phyloP scores from a whole-genome alignment of 2,113 vertebrate species.

The Xenopus borealis region DNA sequence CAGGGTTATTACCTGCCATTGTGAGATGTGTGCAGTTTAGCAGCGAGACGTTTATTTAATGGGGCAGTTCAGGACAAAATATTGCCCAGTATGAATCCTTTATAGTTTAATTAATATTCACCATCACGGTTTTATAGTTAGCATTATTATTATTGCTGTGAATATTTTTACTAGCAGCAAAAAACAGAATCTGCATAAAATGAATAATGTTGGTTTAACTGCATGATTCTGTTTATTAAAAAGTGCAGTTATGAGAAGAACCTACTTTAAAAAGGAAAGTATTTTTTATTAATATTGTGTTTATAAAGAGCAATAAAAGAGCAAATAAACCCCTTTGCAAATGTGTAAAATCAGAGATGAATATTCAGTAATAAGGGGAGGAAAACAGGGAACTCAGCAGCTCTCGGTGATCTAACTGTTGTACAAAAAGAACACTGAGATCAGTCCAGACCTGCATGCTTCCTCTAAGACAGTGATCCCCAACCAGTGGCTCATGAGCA shows the following conservation, averaged over 20 bases:
- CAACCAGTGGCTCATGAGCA: too few relatives aligned
- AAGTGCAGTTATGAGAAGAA: constrained; percentile 5
- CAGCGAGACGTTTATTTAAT: constrained; percentile 5
- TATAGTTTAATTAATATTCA: constrained; percentile 19
- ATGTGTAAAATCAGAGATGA: constrained; percentile 51
- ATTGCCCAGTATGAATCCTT: constrained; percentile 2
- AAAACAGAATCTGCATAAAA: not conserved
- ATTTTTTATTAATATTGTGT: constrained; percentile 17
- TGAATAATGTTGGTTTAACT: constrained; percentile 3
- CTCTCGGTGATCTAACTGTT: too few relatives aligned
- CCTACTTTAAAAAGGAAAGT: not conserved
- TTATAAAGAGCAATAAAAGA: constrained; percentile 5
- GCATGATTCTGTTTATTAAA: constrained; percentile 11
- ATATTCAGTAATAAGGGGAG: too few relatives aligned
- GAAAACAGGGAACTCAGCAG: too few relatives aligned
- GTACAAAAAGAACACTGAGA: too few relatives aligned
- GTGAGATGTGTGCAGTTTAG: not conserved
- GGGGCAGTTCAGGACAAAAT: not conserved
- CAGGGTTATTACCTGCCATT: not conserved
- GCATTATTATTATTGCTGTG: not conserved
- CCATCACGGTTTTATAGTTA: constrained; percentile 2
- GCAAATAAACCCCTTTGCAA: not conserved
- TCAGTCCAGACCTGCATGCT: too few relatives aligned
- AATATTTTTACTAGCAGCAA: constrained; percentile 8
- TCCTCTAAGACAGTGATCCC: too few relatives aligned